A percentile compares a stretch with the other conserved stretches of the same genome.
Conservation (phyloP, 2,113 vertebrate genomes). For the Glareola pratincola region DNA sequence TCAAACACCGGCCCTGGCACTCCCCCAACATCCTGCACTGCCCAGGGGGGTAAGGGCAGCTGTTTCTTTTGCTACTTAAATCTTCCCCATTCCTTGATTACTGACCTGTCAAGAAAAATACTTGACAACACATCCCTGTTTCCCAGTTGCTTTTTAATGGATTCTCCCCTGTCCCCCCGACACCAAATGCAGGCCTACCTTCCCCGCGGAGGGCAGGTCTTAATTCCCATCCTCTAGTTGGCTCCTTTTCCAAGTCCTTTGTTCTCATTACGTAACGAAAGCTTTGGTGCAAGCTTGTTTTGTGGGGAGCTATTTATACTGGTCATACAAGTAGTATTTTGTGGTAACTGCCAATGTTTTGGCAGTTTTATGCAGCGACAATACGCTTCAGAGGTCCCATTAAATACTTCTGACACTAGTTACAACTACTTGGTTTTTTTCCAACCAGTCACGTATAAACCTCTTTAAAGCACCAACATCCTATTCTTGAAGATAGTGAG, state of each 20-base stretch:
- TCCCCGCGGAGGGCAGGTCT: too few species aligned
- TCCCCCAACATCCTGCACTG: not conserved
- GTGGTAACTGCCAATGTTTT: rapidly evolving
- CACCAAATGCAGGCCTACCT: not conserved
- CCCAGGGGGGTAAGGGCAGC: rapidly evolving
- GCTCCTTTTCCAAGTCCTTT: not conserved
- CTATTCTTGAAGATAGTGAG: not conserved
- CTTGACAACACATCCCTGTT: not conserved
- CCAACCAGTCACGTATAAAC: not conserved
- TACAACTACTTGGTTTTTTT: not conserved
- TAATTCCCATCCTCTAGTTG: not conserved
- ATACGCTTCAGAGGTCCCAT: not conserved
- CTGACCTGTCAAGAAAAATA: not conserved
- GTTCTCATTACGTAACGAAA: not conserved
- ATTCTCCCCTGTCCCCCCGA: not conserved
- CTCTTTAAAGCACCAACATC: not conserved
- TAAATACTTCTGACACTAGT: not conserved
- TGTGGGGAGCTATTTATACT: not conserved
- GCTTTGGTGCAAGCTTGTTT: not conserved
- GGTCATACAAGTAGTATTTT: too few species aligned
- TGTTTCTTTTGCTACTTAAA: not conserved
- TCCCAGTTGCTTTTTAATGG: not conserved
- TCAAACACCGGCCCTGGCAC: not conserved
- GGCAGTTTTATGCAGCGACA: too few species aligned
- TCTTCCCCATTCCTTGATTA: not conserved